Evolutionary conservation across 2,888 invertebrate species (phyloP).

Genomic region (Volucella bombylans): DNA sequence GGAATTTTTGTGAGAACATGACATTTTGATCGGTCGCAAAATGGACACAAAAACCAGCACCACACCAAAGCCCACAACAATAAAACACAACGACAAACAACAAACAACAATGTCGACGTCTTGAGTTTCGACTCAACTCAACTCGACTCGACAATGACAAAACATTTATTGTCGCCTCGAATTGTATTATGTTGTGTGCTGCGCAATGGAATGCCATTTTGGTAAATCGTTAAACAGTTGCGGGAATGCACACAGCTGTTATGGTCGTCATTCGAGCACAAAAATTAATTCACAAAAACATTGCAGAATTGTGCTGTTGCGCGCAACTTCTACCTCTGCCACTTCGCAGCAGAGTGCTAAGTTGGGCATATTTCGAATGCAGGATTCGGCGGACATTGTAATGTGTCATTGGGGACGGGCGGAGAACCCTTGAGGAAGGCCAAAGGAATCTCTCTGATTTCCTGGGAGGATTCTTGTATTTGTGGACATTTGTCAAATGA

Average conservation of each 20-base stretch:
- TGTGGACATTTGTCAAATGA: constrained; percentile 12
- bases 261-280: constrained; percentile 53
- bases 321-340: not conserved
- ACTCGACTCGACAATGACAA: constrained; percentile 46
- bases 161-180: constrained; percentile 72
- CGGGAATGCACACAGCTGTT: constrained; percentile 70
- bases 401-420: constrained; percentile 5
- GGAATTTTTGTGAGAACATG: constrained; percentile 74
- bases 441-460: not conserved
- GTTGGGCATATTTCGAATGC: constrained; percentile 17
- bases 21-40: constrained; percentile 68
- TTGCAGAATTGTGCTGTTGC: not conserved
- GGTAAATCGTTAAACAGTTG: constrained; percentile 69
- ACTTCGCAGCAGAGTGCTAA: constrained; percentile 40
- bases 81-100: constrained; percentile 9
- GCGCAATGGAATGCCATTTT: constrained; percentile 69
- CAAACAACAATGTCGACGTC: constrained; percentile 18
- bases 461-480: not conserved
- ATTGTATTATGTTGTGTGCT: constrained; percentile 45
- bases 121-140: constrained; percentile 6
- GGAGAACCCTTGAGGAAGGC: not conserved
- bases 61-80: constrained; percentile 6
- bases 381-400: not conserved
- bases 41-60: constrained; percentile 18
- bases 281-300: constrained; percentile 64